Percentiles rank a stretch among this genome's conserved stretches.
Conservation (phyloP, 2,113 vertebrate genomes). For the Hemichromis elongatus region DNA sequence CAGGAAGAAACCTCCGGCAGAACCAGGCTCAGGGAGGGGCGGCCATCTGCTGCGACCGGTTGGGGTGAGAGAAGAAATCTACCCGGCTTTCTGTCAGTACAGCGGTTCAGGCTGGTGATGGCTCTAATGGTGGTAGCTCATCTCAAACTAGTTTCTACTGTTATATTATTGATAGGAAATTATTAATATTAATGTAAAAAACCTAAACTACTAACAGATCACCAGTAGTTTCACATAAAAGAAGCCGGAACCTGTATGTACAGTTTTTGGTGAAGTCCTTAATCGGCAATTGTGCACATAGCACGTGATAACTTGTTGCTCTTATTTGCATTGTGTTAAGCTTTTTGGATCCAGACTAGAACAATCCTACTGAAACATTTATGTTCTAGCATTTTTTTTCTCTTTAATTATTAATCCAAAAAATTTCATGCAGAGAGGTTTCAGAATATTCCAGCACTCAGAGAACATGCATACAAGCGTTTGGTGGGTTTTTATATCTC, state of each 20-base stretch:
- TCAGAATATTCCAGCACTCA: not conserved
- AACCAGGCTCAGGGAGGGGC: too few species aligned
- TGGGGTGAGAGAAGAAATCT: too few species aligned
- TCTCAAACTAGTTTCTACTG: not conserved
- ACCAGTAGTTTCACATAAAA: not conserved
- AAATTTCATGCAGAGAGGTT: not conserved
- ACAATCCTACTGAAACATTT: not conserved
- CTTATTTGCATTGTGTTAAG: not conserved
- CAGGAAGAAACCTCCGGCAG: too few species aligned
- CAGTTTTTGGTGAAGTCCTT: not conserved
- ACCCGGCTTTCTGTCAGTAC: not conserved
- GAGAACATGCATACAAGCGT: not conserved
- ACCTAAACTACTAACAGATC: not conserved
- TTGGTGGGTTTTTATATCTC: not conserved
- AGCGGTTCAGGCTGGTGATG: not conserved
- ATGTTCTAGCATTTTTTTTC: not conserved
- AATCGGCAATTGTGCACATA: not conserved
- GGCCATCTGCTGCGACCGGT: too few species aligned
- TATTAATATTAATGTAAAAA: not conserved
- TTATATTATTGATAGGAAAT: not conserved
- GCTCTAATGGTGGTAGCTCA: not conserved
- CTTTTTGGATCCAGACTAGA: not conserved
- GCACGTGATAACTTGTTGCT: not conserved
- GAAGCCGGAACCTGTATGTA: not conserved
- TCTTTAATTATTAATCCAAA: not conserved